phyloP scores from a whole-genome alignment of 2,888 invertebrate species.

The Myopa testacea region DNA sequence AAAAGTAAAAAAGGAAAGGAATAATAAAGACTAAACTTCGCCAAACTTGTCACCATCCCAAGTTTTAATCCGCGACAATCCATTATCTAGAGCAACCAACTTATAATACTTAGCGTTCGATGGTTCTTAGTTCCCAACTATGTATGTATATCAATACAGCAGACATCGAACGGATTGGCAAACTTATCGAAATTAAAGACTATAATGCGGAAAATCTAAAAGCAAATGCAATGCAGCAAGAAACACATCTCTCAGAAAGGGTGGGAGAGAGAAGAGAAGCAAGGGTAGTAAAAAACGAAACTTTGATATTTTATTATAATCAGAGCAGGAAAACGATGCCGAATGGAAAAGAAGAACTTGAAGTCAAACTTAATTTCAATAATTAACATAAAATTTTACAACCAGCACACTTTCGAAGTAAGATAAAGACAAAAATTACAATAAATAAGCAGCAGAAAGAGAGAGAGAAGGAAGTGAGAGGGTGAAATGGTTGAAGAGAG shows the following conservation, averaged over 20 bases:
- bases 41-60: too few species aligned
- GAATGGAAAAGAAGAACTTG: background rate
- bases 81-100: too few species aligned
- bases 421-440: constrained; percentile 1
- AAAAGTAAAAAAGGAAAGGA: too few species aligned
- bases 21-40: too few species aligned
- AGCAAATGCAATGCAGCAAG: background rate
- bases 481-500: background rate
- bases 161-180: background rate
- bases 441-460: background rate
- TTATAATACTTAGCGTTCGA: too few species aligned
- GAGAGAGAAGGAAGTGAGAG: background rate
- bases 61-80: too few species aligned
- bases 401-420: background rate
- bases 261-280: background rate
- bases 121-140: too few species aligned
- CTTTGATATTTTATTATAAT: background rate
- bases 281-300: background rate
- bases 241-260: background rate
- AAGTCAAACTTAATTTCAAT: constrained; percentile 22
- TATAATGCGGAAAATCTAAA: background rate
- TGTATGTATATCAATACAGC: too few species aligned
- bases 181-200: background rate
- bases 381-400: constrained; percentile 34
- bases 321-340: background rate